Conservation (phyloP, 2,113 vertebrate genomes). For the Copsychus sechellarum region DNA sequence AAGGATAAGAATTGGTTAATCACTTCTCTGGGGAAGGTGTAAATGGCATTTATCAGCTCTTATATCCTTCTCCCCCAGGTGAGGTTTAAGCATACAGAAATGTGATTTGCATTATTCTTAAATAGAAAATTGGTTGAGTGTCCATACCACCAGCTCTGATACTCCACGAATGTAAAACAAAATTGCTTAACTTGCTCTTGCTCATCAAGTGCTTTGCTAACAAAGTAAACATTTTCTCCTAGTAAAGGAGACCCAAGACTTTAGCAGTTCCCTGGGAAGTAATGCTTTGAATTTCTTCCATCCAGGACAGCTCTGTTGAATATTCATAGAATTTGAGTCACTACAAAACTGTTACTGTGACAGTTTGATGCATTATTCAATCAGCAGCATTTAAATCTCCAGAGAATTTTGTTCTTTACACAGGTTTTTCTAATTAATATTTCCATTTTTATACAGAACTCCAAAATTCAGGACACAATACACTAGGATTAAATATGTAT, state of each 20-base stretch:
- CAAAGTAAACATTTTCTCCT: neutral
- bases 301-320: neutral
- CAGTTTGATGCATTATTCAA: neutral
- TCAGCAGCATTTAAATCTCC: neutral
- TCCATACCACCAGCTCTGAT: neutral
- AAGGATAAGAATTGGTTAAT: neutral
- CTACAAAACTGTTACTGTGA: neutral
- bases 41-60: neutral
- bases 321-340: slow-evolving; percentile 5
- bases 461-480: neutral
- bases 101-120: neutral
- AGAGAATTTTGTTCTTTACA: slow-evolving; percentile 13
- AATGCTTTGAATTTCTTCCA: neutral
- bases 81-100: neutral
- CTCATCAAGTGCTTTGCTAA: neutral
- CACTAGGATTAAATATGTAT: neutral
- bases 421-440: neutral
- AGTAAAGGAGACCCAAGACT: neutral
- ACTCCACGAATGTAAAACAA: neutral
- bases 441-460: neutral
- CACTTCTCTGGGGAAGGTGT: neutral
- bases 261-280: neutral
- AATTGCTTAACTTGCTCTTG: neutral
- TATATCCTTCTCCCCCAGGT: neutral
- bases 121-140: neutral